Evolutionary conservation across 2,113 vertebrate species (phyloP).

Genomic region (Sapajus apella): DNA sequence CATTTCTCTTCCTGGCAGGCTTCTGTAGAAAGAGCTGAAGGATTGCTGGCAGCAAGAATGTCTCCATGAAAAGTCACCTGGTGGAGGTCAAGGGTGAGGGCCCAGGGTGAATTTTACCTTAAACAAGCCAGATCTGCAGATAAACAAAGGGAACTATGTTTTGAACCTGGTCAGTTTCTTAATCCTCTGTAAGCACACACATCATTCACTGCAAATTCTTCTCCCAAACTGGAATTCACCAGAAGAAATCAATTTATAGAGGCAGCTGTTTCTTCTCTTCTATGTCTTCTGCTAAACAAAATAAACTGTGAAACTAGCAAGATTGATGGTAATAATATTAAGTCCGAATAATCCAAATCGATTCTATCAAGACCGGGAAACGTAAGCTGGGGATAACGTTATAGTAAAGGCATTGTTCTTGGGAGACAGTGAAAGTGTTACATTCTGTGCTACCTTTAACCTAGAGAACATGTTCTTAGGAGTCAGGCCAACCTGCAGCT

Average conservation of each 20-base stretch:
- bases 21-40: conserved; percentile 20
- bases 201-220: conserved; percentile 64
- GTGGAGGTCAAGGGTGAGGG: conserved; percentile 21
- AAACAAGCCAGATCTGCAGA: conserved; percentile 47
- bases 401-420: background rate
- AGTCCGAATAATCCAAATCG: conserved; percentile 45
- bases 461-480: background rate
- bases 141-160: conserved; percentile 60
- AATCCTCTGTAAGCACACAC: conserved; percentile 60
- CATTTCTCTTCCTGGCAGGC: conserved; percentile 74
- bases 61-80: conserved; percentile 53
- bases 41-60: background rate
- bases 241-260: conserved; percentile 63
- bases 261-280: conserved; percentile 63
- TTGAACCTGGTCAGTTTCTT: conserved; percentile 46
- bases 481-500: background rate
- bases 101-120: conserved; percentile 24
- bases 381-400: background rate
- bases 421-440: background rate
- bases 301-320: conserved; percentile 25
- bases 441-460: background rate
- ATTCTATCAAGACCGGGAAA: conserved; percentile 7
- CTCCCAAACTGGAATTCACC: conserved; percentile 50
- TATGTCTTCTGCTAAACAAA: conserved; percentile 59
- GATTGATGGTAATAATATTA: conserved; percentile 52